Evolutionary conservation across 2,113 vertebrate genomes (phyloP).

Genomic region (Tapirus terrestris): DNA sequence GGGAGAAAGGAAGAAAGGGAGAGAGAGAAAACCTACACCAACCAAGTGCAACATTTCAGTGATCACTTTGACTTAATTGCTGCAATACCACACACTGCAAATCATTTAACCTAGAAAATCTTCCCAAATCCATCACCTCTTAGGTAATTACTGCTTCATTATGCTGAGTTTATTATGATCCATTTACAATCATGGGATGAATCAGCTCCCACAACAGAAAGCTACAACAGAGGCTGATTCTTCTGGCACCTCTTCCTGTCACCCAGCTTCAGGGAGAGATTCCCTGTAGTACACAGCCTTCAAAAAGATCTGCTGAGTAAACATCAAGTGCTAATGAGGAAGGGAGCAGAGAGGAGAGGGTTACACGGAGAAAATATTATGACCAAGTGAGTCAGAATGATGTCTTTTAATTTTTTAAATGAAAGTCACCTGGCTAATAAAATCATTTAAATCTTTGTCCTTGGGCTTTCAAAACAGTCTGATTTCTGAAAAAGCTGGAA

Average conservation of each 20-base stretch:
- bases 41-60: conserved; percentile 21
- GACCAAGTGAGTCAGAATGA: background rate
- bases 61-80: conserved; percentile 68
- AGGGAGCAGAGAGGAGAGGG: background rate
- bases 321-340: background rate
- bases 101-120: conserved; percentile 71
- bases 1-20: background rate
- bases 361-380: background rate
- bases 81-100: conserved; percentile 4
- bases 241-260: background rate
- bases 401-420: background rate
- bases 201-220: conserved; percentile 35
- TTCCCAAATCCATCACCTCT: conserved; percentile 78
- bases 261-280: background rate
- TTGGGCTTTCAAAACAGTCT: background rate
- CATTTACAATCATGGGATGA: conserved; percentile 73
- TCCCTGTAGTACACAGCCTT: background rate
- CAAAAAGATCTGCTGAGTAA: background rate
- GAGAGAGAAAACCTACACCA: background rate
- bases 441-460: background rate
- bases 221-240: background rate
- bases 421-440: background rate
- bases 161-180: conserved; percentile 75
- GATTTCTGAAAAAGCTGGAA: background rate
- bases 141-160: conserved; percentile 85